Percentiles rank a stretch among this genome's conserved stretches.
These are phyloP conservation scores for Dendrocopos noguchii DNA, from an alignment of 2,113 vertebrate species.

Conservation along the genomic window DNA sequence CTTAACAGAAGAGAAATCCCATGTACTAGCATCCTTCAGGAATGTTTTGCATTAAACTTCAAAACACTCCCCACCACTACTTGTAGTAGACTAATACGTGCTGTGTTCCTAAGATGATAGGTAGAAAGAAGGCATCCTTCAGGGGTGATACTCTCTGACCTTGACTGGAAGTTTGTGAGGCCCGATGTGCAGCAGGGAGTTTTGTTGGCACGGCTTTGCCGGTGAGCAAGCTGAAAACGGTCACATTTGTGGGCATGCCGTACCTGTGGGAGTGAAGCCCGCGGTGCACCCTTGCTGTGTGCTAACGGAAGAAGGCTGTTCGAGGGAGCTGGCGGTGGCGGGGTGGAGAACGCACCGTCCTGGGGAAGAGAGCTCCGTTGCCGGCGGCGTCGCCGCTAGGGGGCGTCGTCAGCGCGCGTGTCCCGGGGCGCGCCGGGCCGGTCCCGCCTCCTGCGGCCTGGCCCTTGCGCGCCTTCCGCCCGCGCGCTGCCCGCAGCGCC, in stretches of 20 bases:
- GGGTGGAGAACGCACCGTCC: no score
- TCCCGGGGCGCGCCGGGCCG: background rate
- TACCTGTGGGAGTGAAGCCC: background rate
- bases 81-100: accelerated
- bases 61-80: accelerated
- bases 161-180: accelerated
- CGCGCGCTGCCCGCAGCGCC: background rate
- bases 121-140: accelerated
- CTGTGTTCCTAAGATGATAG: accelerated
- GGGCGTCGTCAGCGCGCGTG: background rate
- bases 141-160: background rate
- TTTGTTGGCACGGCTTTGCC: accelerated
- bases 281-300: accelerated
- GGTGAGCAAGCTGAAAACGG: accelerated
- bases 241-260: accelerated
- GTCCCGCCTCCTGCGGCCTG: background rate
- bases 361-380: background rate
- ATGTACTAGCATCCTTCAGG: background rate
- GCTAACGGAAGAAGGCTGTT: background rate
- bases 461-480: background rate
- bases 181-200: accelerated
- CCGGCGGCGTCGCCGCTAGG: background rate
- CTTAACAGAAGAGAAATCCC: background rate
- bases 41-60: background rate
- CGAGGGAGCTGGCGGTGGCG: background rate